phyloP scores from a whole-genome alignment of 2,888 invertebrate genomes.

The Apodemia zela region DNA sequence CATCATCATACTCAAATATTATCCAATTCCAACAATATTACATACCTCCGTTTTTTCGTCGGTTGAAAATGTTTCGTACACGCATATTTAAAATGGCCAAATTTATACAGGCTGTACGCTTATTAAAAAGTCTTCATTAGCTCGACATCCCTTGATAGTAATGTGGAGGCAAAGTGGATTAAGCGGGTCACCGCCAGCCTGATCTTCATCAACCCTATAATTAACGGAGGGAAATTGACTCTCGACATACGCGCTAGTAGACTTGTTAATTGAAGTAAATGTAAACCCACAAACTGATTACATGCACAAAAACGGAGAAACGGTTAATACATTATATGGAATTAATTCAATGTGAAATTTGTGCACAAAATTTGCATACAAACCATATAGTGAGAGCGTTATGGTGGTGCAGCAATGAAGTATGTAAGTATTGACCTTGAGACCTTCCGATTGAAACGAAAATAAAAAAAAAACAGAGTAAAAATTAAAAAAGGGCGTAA shows the following conservation, averaged over 20 bases:
- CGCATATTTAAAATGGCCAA: not conserved
- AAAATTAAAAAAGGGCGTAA: no score
- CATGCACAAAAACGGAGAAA: not conserved
- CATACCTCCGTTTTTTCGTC: no score
- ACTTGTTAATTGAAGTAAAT: slow-evolving; percentile 15
- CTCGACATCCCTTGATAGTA: slow-evolving; percentile 6
- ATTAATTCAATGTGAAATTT: not conserved
- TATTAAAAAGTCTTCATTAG: slow-evolving; percentile 21
- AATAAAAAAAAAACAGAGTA: no score
- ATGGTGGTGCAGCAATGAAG: no score
- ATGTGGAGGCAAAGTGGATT: slow-evolving; percentile 43
- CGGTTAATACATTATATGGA: not conserved
- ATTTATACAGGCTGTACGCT: not conserved
- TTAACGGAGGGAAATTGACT: slow-evolving; percentile 68
- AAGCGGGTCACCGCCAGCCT: slow-evolving; percentile 47
- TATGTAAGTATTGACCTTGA: no score
- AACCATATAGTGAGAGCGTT: no score
- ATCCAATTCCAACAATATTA: no score
- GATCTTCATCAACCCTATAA: slow-evolving; percentile 67
- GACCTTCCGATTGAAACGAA: no score
- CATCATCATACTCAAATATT: no score
- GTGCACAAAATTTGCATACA: no score
- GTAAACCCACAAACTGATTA: slow-evolving; percentile 26
- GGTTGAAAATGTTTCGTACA: not conserved
- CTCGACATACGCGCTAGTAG: slow-evolving; percentile 39